Evolutionary conservation across 2,797 vertebrate species (phyloP).

Genomic region (Sphenodon punctatus): DNA sequence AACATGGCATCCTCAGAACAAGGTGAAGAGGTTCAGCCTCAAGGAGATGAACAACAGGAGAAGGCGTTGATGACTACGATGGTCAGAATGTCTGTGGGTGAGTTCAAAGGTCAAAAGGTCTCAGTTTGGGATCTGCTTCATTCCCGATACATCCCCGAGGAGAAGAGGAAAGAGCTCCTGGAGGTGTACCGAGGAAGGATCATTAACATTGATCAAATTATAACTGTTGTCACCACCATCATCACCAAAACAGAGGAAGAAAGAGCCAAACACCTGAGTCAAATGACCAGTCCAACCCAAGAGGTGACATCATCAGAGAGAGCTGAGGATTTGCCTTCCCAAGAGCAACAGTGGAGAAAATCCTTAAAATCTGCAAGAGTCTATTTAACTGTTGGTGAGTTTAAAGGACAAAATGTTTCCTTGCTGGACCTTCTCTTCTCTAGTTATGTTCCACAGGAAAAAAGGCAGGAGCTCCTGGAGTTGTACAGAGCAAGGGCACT

Average conservation of each 20-base stretch:
- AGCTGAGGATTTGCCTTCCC: background rate
- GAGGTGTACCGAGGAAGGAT: constrained; percentile 43
- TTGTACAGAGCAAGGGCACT: background rate
- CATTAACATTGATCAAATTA: constrained; percentile 76
- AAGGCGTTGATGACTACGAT: constrained; percentile 64
- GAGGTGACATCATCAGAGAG: constrained; percentile 37
- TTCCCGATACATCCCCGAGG: constrained; percentile 10
- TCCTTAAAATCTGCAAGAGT: background rate
- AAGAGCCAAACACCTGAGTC: too few relatives aligned
- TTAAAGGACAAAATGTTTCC: background rate
- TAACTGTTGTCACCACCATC: constrained; percentile 61
- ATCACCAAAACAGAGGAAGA: constrained; percentile 37
- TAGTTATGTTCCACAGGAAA: constrained; percentile 9
- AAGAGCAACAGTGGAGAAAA: background rate
- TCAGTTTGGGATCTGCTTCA: constrained; percentile 17
- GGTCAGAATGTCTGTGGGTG: constrained; percentile 38
- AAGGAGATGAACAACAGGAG: constrained; percentile 68
- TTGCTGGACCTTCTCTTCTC: constrained; percentile 34
- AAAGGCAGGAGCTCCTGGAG: constrained; percentile 19
- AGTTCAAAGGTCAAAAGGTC: background rate
- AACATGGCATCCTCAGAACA: constrained; percentile 54
- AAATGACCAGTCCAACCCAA: background rate
- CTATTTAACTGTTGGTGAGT: background rate
- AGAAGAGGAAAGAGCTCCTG: constrained; percentile 1
- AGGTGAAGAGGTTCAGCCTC: background rate